These are phyloP conservation scores for Etia nguti DNA, from an alignment of 2,113 vertebrate species.

Conservation along the genomic window DNA sequence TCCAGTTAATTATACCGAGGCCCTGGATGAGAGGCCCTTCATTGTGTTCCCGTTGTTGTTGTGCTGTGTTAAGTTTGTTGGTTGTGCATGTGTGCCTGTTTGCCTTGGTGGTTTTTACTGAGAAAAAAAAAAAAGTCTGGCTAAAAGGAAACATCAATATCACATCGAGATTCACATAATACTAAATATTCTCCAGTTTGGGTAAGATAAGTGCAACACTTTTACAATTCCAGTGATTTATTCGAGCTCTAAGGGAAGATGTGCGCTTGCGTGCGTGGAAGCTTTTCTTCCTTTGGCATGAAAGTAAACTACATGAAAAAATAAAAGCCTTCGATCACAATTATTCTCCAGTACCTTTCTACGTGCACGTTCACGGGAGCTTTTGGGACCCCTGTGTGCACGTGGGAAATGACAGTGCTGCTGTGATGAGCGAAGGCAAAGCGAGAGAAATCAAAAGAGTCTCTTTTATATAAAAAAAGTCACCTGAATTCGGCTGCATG, in stretches of 20 bases:
- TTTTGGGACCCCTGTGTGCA: not conserved
- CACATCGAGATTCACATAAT: constrained; percentile 10
- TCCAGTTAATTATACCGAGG: constrained; percentile 72
- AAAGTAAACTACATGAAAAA: constrained; percentile 49
- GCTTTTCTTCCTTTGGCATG: not conserved
- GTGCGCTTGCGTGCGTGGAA: not conserved
- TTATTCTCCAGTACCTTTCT: constrained; percentile 12
- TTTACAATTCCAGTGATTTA: constrained; percentile 29
- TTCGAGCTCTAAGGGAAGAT: constrained; percentile 9
- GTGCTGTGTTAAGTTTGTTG: constrained; percentile 12
- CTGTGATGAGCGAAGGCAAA: constrained; percentile 41
- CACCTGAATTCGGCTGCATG: constrained; percentile 19
- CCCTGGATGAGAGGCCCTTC: constrained; percentile 62
- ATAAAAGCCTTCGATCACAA: constrained; percentile 53
- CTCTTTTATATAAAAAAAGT: constrained; percentile 36
- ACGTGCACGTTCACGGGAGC: not conserved
- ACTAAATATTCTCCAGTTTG: constrained; percentile 17
- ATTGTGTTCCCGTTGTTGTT: constrained; percentile 47
- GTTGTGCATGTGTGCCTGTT: not conserved
- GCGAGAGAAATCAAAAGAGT: constrained; percentile 41
- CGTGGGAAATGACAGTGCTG: not conserved
- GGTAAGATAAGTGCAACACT: constrained; percentile 15
- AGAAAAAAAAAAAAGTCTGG: not conserved
- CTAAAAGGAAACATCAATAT: constrained; percentile 21
- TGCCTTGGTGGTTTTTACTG: not conserved